Percentiles rank a stretch among this genome's conserved stretches.
phyloP scores from a whole-genome alignment of 2,113 vertebrate species.

The Seriola aureovittata region DNA sequence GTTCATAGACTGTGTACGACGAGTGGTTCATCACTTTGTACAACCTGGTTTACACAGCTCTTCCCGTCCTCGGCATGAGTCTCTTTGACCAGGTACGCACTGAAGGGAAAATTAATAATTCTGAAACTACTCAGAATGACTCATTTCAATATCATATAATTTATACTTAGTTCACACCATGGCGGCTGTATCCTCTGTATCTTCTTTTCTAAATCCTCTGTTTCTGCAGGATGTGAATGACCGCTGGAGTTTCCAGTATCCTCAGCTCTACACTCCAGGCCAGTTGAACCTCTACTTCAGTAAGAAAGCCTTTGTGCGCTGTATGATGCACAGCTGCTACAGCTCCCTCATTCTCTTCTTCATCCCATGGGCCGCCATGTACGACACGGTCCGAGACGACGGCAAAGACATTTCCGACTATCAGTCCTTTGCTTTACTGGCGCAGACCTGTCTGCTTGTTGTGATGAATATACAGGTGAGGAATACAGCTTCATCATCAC shows the following conservation, averaged over 20 bases:
- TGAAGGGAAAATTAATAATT: neutral
- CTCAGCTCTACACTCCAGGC: constrained; percentile 92
- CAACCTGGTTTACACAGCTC: constrained; percentile 94
- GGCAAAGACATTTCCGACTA: constrained; percentile 93
- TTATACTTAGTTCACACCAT: neutral
- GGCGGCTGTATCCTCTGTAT: neutral
- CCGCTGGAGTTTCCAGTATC: constrained; percentile 91
- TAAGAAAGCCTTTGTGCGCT: constrained; percentile 88
- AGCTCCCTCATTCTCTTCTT: constrained; percentile 96
- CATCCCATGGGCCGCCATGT: constrained; percentile 89
- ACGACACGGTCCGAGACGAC: constrained; percentile 88
- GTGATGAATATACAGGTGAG: constrained; percentile 91
- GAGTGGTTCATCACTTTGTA: constrained; percentile 96
- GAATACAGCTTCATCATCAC: neutral
- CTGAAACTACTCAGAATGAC: neutral
- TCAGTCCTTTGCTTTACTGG: constrained; percentile 93
- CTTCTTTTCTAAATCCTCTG: neutral
- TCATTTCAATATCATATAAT: neutral
- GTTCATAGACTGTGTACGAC: constrained; percentile 91
- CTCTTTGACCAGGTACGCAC: constrained; percentile 94
- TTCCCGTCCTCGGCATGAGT: constrained; percentile 93
- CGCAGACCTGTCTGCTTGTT: constrained; percentile 91
- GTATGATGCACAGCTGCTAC: constrained; percentile 91
- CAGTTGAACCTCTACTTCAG: constrained; percentile 93
- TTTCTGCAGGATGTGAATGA: constrained; percentile 92